These are phyloP conservation scores for Orycteropus afer DNA, from an alignment of 2,113 vertebrate species.

Conservation along the genomic window DNA sequence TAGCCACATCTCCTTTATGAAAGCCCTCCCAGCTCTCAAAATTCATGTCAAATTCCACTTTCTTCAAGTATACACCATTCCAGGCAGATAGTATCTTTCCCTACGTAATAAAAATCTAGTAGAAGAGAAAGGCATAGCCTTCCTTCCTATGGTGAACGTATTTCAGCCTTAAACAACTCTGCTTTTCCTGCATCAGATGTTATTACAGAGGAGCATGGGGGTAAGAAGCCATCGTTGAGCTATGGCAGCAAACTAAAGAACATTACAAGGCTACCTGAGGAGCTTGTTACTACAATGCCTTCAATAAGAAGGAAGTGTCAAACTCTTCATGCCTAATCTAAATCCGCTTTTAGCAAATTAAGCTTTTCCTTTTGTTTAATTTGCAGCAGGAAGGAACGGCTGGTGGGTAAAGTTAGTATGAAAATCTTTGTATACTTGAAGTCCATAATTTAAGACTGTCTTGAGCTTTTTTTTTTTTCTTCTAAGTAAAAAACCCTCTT, in stretches of 20 bases:
- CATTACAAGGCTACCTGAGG: not conserved
- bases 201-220: not conserved
- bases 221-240: not conserved
- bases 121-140: not conserved
- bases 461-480: not conserved
- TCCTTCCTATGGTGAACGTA: not conserved
- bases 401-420: conserved; percentile 54
- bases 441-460: conserved; percentile 46
- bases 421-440: conserved; percentile 48
- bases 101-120: not conserved
- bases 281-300: not conserved
- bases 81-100: not conserved
- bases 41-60: too few species aligned
- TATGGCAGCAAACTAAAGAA: not conserved
- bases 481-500: not conserved
- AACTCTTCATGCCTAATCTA: not conserved
- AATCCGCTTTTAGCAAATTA: conserved; percentile 26
- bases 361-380: conserved; percentile 55
- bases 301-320: not conserved
- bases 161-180: not conserved
- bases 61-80: not conserved
- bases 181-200: not conserved
- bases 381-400: conserved; percentile 42
- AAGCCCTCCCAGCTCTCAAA: too few species aligned
- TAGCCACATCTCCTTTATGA: too few species aligned